These are phyloP conservation scores for Phengaris alcon DNA, from an alignment of 2,888 invertebrate genomes.

Conservation along the genomic window DNA sequence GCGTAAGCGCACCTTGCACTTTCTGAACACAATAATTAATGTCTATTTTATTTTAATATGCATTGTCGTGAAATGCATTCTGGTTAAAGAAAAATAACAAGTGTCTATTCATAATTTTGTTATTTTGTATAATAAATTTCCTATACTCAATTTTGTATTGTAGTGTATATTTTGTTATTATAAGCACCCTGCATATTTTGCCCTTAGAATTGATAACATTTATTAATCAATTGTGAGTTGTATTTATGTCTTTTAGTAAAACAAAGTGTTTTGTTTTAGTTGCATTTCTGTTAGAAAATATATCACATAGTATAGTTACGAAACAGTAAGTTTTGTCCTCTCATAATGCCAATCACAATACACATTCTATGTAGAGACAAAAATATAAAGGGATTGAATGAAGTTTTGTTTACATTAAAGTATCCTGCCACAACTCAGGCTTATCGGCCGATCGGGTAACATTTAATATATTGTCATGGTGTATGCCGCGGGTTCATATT, in stretches of 20 bases:
- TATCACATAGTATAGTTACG: background rate
- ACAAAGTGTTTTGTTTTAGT: background rate
- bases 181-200: background rate
- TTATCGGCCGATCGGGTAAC: slow-evolving; percentile 11
- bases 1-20: slow-evolving; percentile 75
- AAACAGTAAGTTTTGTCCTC: background rate
- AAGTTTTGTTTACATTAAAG: slow-evolving; percentile 10
- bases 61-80: slow-evolving; percentile 35
- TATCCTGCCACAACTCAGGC: slow-evolving; percentile 13
- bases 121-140: slow-evolving; percentile 9
- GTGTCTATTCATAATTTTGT: slow-evolving; percentile 3
- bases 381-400: slow-evolving; percentile 17
- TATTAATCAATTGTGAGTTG: background rate
- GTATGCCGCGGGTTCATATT: slow-evolving; percentile 47
- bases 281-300: background rate
- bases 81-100: slow-evolving; percentile 16
- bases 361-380: slow-evolving; percentile 4
- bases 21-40: slow-evolving; percentile 58
- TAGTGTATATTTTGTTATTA: background rate
- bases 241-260: background rate
- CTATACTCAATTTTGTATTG: background rate
- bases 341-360: background rate
- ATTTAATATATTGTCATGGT: slow-evolving; percentile 26
- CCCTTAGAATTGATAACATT: background rate
- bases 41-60: slow-evolving; percentile 56